A percentile compares a stretch with the other conserved stretches of the same genome.
These are phyloP conservation scores for Periophthalmodon schlosseri DNA, from an alignment of 2,113 vertebrate genomes.

Conservation along the genomic window DNA sequence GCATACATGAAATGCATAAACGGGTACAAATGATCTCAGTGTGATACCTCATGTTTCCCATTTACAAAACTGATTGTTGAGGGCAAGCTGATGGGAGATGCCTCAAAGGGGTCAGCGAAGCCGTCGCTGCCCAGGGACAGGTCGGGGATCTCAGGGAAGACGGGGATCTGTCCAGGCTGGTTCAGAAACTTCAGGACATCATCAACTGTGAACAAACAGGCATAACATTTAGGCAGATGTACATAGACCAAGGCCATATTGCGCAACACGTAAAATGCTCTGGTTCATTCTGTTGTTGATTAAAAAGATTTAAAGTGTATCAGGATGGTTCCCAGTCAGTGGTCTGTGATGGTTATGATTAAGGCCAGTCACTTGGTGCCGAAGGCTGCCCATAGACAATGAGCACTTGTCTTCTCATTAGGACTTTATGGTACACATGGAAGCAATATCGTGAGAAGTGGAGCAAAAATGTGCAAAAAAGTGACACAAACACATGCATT, in stretches of 20 bases:
- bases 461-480: constrained; percentile 14
- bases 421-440: constrained; percentile 50
- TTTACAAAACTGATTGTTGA: constrained; percentile 85
- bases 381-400: constrained; percentile 45
- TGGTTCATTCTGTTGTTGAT: constrained; percentile 31
- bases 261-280: too few species aligned
- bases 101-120: constrained; percentile 3
- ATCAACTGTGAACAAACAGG: constrained; percentile 73
- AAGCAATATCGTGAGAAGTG: constrained; percentile 34
- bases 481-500: constrained; percentile 7
- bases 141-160: constrained; percentile 55
- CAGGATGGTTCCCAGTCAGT: constrained; percentile 31
- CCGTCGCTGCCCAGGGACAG: constrained; percentile 46
- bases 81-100: constrained; percentile 31
- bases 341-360: constrained; percentile 39
- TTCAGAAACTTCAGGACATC: constrained; percentile 77
- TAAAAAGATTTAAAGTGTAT: constrained; percentile 24
- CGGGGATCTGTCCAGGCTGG: constrained; percentile 41
- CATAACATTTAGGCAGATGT: neutral
- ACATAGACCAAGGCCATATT: neutral
- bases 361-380: constrained; percentile 24
- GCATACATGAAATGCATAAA: neutral
- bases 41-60: constrained; percentile 81
- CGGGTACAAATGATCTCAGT: neutral
- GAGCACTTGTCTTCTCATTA: constrained; percentile 45